Base-by-base conservation (phyloP, 2,888 invertebrate genomes). In the Apodemia zela region DNA sequence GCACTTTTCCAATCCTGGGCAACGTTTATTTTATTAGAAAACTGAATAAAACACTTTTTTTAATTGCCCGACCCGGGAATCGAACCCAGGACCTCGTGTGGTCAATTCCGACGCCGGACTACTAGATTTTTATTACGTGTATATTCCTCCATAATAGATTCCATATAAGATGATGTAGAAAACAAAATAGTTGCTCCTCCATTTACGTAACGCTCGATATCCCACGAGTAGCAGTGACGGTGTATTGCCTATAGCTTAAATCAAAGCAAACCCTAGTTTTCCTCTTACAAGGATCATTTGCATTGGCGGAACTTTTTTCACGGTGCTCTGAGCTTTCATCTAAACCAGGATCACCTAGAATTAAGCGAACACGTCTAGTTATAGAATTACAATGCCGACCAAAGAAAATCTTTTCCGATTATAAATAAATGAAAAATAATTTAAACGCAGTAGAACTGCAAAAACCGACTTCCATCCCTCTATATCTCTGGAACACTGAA, bases 251-350 rank as follows among this genome's bases (percentile, higher is more conserved):
- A 54, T 54, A 54, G 25, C 54, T 54, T 54, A 54, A 54, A 54
- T 54, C 54, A 54, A 54, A 54, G 54, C 54, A 54, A 54, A 54
- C 25, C 54, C 54, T 54, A 59, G 58, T 35, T 63, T 62, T 47
- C 59, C 47, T 57, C 42, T 63, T 63, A 58, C 59, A 59, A 63
- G 63, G 59, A 58, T 63, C 63, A 63, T 63, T 63, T 66, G 49
- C 66, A 60, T 71, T 29, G 71, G 71, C 73, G 73, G 80, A 66
- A 80, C 67, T 73, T 72, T 72, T 73, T 87, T 87, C 85, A 88
- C 86, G 88, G 84, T 73, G 79, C 78, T 82, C 82, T 88, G 82
- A 84, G 82, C 84, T 87, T 87, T 87, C 88, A 89, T 89, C 88
- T 87, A 85, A 87, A 85, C 81, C 68, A 69, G 67, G 72, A 74